phyloP scores from a whole-genome alignment of 1,140 invertebrate genomes.

The Drosophila equinoxialis region DNA sequence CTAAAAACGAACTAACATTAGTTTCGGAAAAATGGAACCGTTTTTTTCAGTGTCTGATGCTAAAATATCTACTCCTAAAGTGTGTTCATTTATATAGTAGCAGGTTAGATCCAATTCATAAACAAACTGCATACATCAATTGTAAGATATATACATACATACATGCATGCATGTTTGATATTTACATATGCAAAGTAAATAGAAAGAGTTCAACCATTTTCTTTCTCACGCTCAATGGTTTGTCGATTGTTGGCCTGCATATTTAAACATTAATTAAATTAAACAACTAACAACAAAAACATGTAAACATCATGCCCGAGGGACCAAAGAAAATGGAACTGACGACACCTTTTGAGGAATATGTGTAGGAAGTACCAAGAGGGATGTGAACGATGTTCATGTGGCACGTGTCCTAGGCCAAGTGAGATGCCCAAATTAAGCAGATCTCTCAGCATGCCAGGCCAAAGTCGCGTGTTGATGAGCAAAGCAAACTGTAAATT shows the following conservation, averaged over 20 bases:
- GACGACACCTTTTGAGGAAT: conserved; percentile 55
- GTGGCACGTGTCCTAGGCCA: conserved; percentile 57
- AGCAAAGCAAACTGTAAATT: conserved; percentile 74
- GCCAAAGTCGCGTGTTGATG: conserved; percentile 67
- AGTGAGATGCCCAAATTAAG: conserved; percentile 64
- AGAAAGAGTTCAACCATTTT: conserved; percentile 5
- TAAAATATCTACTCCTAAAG: not conserved
- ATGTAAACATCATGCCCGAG: conserved; percentile 64
- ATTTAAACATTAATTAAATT: conserved; percentile 76
- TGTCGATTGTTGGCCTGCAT: conserved; percentile 41
- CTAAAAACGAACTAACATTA: too few species aligned
- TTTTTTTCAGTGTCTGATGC: not conserved
- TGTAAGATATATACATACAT: too few species aligned
- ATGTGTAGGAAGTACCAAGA: not conserved
- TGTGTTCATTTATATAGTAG: conserved; percentile 34
- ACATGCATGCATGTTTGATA: not conserved
- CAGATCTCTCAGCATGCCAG: conserved; percentile 45
- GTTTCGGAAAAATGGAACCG: too few species aligned
- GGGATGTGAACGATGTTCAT: not conserved
- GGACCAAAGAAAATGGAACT: conserved; percentile 21
- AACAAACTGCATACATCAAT: not conserved
- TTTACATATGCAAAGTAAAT: conserved; percentile 4
- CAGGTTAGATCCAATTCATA: conserved; percentile 53
- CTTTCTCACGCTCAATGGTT: conserved; percentile 50
- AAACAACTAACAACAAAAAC: conserved; percentile 71